Percentiles rank a stretch among this genome's conserved stretches.
Conservation (phyloP, 2,113 vertebrate species). For the Etia nguti region DNA sequence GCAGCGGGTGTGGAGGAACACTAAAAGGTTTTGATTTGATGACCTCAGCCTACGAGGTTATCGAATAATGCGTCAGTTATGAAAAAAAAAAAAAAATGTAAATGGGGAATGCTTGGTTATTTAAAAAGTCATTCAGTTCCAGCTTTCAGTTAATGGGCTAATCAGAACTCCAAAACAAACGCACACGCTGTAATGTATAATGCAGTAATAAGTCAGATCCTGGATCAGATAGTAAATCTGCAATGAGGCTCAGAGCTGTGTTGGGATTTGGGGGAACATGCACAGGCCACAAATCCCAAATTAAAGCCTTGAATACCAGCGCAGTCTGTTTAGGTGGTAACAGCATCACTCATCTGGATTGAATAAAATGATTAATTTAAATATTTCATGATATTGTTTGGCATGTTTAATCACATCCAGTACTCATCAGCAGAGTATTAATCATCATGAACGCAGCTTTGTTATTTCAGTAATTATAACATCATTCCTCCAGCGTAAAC, state of each 20-base stretch:
- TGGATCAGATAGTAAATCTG: neutral
- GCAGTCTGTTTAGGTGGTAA: neutral
- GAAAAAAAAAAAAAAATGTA: neutral
- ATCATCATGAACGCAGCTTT: neutral
- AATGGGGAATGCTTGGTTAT: neutral
- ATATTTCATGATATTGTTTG: neutral
- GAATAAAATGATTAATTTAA: neutral
- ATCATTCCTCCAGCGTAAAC: neutral
- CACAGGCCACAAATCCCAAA: neutral
- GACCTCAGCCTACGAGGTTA: neutral
- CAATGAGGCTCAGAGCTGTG: neutral
- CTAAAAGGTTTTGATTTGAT: neutral
- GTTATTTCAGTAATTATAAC: slow-evolving; percentile 1
- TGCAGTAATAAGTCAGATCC: neutral
- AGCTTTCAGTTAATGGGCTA: neutral
- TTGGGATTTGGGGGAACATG: neutral
- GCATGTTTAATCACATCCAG: neutral
- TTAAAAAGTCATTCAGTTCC: neutral
- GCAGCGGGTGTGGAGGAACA: neutral
- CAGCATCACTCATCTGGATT: neutral
- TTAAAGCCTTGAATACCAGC: neutral
- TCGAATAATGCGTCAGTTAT: neutral
- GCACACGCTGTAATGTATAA: neutral
- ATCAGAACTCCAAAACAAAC: neutral
- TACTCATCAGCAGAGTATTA: neutral